Percentiles rank a stretch among this genome's conserved stretches.
Evolutionary conservation across 2,888 invertebrate genomes (phyloP).

Genomic region (Acleris holmiana): DNA sequence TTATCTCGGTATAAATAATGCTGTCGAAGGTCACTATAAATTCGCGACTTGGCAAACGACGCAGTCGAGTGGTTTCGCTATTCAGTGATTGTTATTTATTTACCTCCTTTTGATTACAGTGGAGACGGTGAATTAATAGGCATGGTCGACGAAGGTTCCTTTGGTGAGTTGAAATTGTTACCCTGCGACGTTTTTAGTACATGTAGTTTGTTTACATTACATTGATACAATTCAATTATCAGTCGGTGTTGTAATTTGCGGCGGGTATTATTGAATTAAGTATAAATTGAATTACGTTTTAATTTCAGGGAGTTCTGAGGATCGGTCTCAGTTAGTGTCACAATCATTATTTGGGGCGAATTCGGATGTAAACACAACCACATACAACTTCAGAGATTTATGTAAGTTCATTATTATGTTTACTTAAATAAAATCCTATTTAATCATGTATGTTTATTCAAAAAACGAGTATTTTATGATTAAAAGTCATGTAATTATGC

Average conservation of each 20-base stretch:
- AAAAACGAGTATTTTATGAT: too few relatives aligned
- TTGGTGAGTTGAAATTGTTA: conserved; percentile 58
- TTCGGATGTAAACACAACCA: conserved; percentile 67
- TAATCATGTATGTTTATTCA: too few relatives aligned
- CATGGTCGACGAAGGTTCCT: conserved; percentile 74
- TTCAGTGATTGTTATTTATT: conserved; percentile 49
- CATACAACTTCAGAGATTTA: conserved; percentile 69
- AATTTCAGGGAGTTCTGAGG: conserved; percentile 72
- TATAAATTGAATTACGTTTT: conserved; percentile 63
- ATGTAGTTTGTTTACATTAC: conserved; percentile 43
- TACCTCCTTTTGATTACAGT: conserved; percentile 65
- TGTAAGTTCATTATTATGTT: conserved; percentile 56
- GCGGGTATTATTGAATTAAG: conserved; percentile 53
- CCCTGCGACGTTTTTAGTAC: conserved; percentile 14
- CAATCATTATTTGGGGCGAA: conserved; percentile 83
- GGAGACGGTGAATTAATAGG: conserved; percentile 76
- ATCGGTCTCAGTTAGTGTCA: conserved; percentile 82
- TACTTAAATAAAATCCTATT: too few relatives aligned
- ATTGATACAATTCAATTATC: conserved; percentile 54
- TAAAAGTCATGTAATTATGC: too few relatives aligned
- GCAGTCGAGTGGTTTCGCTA: conserved; percentile 46
- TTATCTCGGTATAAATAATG: conserved; percentile 53
- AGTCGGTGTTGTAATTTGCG: conserved; percentile 28
- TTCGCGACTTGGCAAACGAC: conserved; percentile 71
- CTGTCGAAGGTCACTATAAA: conserved; percentile 75